Percentiles rank a stretch among this genome's conserved stretches.
phyloP scores from a whole-genome alignment of 2,113 vertebrate species.

The Peromyscus polionotus region DNA sequence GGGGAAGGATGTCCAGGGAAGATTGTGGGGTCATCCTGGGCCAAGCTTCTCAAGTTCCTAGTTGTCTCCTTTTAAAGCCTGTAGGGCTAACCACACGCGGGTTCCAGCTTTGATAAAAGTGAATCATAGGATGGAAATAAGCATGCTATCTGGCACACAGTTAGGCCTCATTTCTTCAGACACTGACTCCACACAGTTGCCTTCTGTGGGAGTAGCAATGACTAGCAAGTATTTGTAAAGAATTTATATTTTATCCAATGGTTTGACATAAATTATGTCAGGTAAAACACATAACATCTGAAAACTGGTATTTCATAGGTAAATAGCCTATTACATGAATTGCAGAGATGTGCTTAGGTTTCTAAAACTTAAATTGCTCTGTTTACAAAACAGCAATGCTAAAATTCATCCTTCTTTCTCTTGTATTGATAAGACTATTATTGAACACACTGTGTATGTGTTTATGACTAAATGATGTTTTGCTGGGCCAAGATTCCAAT shows the following conservation, averaged over 20 bases:
- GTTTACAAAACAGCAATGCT: slow-evolving; percentile 9
- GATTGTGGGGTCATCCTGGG: not conserved
- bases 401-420: not conserved
- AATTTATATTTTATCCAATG: slow-evolving; percentile 14
- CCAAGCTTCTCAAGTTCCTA: slow-evolving; percentile 54
- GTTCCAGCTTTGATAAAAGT: slow-evolving; percentile 50
- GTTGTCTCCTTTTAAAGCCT: slow-evolving; percentile 75
- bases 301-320: not conserved
- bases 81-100: slow-evolving; percentile 28
- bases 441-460: not conserved
- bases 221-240: not conserved
- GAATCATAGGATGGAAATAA: slow-evolving; percentile 12
- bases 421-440: not conserved
- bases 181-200: not conserved
- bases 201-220: not conserved
- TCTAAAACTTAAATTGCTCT: not conserved
- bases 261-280: not conserved
- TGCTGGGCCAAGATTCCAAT: not conserved
- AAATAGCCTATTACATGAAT: not conserved
- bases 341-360: not conserved
- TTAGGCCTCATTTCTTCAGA: not conserved
- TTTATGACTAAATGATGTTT: not conserved
- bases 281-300: slow-evolving; percentile 17
- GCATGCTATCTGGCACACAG: not conserved
- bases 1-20: slow-evolving; percentile 56